These are phyloP conservation scores for Toxonevra muliebris DNA, from an alignment of 2,888 invertebrate genomes.

Conservation along the genomic window DNA sequence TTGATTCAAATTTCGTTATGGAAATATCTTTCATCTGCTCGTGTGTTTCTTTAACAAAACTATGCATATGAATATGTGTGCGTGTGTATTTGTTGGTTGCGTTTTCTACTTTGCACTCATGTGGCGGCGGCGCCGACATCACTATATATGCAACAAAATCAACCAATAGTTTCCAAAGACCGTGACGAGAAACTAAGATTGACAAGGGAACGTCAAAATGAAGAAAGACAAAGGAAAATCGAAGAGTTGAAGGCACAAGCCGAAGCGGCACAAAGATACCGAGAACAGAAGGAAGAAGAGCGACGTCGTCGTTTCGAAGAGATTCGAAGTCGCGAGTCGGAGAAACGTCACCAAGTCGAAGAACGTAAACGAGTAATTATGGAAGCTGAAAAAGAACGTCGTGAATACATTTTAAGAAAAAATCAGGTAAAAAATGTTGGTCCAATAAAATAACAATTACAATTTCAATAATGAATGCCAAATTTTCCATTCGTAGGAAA, in stretches of 20 bases:
- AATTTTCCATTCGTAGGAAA: conserved; percentile 66
- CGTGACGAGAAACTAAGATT: conserved; percentile 75
- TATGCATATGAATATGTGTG: conserved; percentile 13
- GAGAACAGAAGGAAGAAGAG: conserved; percentile 89
- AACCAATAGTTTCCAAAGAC: conserved; percentile 58
- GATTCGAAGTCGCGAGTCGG: conserved; percentile 79
- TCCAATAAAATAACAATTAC: conserved; percentile 8
- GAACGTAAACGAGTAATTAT: conserved; percentile 89
- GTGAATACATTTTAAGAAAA: conserved; percentile 85
- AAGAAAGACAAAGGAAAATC: conserved; percentile 86
- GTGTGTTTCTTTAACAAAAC: conserved; percentile 9
- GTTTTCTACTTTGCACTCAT: too few relatives aligned
- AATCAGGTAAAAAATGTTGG: conserved; percentile 69
- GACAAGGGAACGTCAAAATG: conserved; percentile 88
- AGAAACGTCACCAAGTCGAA: conserved; percentile 78
- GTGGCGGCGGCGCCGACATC: background rate
- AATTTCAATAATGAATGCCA: conserved; percentile 1
- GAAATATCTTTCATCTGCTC: too few relatives aligned
- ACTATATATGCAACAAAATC: conserved; percentile 2
- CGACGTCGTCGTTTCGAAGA: conserved; percentile 84
- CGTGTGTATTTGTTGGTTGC: background rate
- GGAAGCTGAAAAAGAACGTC: conserved; percentile 87
- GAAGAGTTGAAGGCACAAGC: conserved; percentile 91
- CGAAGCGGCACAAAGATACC: conserved; percentile 86
- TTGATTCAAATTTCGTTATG: too few relatives aligned